Percentiles rank a stretch among this genome's conserved stretches.
phyloP scores from a whole-genome alignment of 53 echinoderm and acorn worm genomes.

The Paelopatides confundens region DNA sequence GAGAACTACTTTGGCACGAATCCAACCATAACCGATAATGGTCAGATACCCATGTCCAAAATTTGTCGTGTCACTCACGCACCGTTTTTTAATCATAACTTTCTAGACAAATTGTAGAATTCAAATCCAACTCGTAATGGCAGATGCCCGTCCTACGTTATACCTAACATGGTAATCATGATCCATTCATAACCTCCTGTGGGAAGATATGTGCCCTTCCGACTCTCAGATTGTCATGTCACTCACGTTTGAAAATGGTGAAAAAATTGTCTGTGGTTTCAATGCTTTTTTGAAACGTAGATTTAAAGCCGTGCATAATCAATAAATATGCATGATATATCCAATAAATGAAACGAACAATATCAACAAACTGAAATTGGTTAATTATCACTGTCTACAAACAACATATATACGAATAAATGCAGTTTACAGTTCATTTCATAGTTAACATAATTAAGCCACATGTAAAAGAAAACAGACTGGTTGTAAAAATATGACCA shows the following conservation, averaged over 20 bases:
- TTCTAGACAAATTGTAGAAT: neutral
- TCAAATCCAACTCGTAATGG: conserved; percentile 31
- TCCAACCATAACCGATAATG: conserved; percentile 24
- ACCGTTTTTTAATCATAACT: conserved; percentile 9
- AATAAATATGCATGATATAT: no score
- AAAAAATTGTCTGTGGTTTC: neutral
- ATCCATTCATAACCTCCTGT: conserved; percentile 38
- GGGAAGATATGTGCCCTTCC: neutral
- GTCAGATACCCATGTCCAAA: conserved; percentile 58
- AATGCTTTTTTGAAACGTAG: no score
- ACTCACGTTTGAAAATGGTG: conserved; percentile 46
- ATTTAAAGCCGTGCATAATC: no score
- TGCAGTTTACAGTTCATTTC: no score
- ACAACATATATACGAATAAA: no score
- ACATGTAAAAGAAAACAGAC: no score
- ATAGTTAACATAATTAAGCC: no score
- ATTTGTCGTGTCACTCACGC: conserved; percentile 54
- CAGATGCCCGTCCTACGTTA: conserved; percentile 20
- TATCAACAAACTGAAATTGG: no score
- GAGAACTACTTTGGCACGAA: conserved; percentile 53
- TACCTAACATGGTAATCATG: conserved; percentile 29
- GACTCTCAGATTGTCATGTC: conserved; percentile 27
- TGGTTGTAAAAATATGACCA: no score
- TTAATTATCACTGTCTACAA: no score
- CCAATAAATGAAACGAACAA: no score